Evolutionary conservation across 2,888 invertebrate genomes (phyloP).

Genomic region (Dynastes grantii): DNA sequence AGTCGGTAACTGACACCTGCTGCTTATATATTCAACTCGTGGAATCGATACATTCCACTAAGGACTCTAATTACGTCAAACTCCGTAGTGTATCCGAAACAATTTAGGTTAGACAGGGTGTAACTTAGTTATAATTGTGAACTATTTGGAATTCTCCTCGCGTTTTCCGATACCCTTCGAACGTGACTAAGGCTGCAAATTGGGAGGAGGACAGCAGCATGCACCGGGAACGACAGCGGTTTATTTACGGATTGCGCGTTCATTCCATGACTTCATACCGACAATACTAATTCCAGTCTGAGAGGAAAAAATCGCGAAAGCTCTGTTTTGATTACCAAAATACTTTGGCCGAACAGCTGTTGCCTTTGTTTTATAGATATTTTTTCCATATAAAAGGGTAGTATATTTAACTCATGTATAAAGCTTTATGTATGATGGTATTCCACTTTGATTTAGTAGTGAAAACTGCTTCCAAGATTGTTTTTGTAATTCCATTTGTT

Average conservation of each 20-base stretch:
- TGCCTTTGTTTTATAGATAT: too few species aligned
- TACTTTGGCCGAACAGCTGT: too few species aligned
- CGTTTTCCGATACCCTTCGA: constrained; percentile 52
- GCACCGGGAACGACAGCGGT: constrained; percentile 38
- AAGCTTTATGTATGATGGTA: too few species aligned
- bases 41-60: constrained; percentile 50
- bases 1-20: constrained; percentile 44
- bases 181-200: constrained; percentile 53
- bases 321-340: too few species aligned
- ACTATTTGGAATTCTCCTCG: constrained; percentile 54
- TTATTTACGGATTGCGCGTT: constrained; percentile 53
- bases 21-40: constrained; percentile 50
- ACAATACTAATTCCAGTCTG: constrained; percentile 48
- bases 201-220: constrained; percentile 12
- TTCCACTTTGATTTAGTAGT: too few species aligned
- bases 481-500: too few species aligned
- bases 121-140: constrained; percentile 54
- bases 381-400: too few species aligned
- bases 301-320: too few species aligned
- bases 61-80: constrained; percentile 50
- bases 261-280: constrained; percentile 53
- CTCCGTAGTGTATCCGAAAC: constrained; percentile 47
- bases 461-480: too few species aligned
- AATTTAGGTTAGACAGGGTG: constrained; percentile 51
- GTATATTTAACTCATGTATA: too few species aligned